Conservation (phyloP, 2,888 invertebrate genomes). For the Drosophila colorata region DNA sequence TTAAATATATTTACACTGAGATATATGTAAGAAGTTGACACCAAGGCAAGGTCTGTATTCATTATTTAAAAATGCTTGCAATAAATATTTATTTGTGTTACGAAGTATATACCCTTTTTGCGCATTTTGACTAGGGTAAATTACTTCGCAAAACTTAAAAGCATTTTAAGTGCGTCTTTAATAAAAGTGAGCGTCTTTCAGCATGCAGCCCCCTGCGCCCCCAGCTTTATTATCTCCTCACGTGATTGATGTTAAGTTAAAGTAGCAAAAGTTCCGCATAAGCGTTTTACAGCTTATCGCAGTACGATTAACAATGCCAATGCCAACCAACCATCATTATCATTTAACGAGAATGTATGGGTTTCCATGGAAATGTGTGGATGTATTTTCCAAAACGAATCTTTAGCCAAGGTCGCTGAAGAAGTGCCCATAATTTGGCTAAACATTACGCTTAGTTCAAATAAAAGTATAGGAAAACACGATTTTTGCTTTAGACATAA, state of each 20-base stretch:
- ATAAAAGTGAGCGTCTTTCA: slow-evolving; percentile 57
- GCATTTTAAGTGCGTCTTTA: slow-evolving; percentile 74
- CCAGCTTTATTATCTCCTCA: slow-evolving; percentile 22
- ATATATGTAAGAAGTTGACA: too few relatives aligned
- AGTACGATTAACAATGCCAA: slow-evolving; percentile 45
- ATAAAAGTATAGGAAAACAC: too few relatives aligned
- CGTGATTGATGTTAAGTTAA: slow-evolving; percentile 73
- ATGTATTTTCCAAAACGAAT: too few relatives aligned
- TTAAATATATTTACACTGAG: too few relatives aligned
- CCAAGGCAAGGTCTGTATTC: too few relatives aligned
- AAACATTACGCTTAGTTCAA: too few relatives aligned
- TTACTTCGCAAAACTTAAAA: slow-evolving; percentile 66
- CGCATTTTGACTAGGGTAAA: slow-evolving; percentile 10
- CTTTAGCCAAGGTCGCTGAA: slow-evolving; percentile 33
- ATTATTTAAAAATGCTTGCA: too few relatives aligned
- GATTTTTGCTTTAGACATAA: too few relatives aligned
- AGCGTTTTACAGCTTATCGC: slow-evolving; percentile 53
- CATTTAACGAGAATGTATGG: slow-evolving; percentile 40
- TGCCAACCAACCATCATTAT: slow-evolving; percentile 37
- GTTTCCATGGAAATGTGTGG: slow-evolving; percentile 5
- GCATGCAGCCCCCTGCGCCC: slow-evolving; percentile 6
- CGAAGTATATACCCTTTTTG: background rate
- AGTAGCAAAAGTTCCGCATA: slow-evolving; percentile 61
- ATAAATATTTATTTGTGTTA: too few relatives aligned
- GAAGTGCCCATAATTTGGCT: background rate